These are phyloP conservation scores for Coregonus ussuriensis DNA, from an alignment of 2,797 vertebrate species.

Conservation along the genomic window DNA sequence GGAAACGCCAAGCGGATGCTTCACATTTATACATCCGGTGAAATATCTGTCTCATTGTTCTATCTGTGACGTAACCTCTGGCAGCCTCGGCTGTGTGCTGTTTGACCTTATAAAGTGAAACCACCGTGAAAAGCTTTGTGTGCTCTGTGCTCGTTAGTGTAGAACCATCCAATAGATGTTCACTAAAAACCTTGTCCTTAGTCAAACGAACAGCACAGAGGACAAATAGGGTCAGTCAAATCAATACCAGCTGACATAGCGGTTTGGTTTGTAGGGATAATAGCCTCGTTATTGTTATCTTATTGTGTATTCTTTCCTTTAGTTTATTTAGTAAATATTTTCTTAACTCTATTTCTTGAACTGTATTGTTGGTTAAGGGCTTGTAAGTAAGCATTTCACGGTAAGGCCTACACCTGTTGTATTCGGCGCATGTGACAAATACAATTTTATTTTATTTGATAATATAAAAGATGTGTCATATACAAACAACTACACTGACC, in stretches of 20 bases:
- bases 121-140: not conserved
- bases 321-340: no score
- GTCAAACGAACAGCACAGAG: not conserved
- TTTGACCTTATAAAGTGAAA: constrained; percentile 33
- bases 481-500: not conserved
- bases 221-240: not conserved
- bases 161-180: not conserved
- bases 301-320: no score
- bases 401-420: no score
- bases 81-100: constrained; percentile 4
- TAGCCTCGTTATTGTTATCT: not conserved
- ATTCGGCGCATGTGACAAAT: no score
- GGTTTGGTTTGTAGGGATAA: not conserved
- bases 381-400: no score
- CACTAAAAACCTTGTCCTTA: not conserved
- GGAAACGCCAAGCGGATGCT: no score
- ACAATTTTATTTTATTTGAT: not conserved
- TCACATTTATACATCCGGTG: no score
- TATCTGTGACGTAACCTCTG: not conserved
- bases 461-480: not conserved
- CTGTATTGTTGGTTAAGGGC: no score
- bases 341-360: no score
- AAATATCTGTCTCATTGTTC: no score
- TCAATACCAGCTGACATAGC: not conserved
- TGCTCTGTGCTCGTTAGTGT: not conserved